phyloP scores from a whole-genome alignment of 2,113 vertebrate genomes.

The Reinhardtius hippoglossoides region DNA sequence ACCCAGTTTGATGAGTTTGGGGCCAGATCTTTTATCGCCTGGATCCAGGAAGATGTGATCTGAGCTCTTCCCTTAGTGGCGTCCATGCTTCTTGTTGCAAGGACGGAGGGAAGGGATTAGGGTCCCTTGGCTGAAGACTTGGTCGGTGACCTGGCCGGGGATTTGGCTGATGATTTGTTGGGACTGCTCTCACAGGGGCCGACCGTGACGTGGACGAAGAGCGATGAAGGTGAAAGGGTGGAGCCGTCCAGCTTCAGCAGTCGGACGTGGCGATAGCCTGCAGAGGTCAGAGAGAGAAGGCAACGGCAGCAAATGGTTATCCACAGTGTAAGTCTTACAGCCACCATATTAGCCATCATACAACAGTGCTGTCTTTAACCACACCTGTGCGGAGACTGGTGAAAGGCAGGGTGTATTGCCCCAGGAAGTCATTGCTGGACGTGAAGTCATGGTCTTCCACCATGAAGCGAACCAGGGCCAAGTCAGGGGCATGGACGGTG shows the following conservation, averaged over 20 bases:
- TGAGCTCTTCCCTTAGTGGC: neutral
- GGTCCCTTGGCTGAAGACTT: conserved; percentile 25
- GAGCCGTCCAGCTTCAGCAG: conserved; percentile 88
- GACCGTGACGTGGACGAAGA: conserved; percentile 88
- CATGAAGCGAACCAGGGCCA: conserved; percentile 92
- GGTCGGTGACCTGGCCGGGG: conserved; percentile 8
- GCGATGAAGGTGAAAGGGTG: conserved; percentile 88
- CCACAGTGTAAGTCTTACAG: neutral
- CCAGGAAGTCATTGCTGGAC: conserved; percentile 92
- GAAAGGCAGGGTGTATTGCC: conserved; percentile 91
- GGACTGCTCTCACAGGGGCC: conserved; percentile 57
- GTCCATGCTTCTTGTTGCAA: neutral
- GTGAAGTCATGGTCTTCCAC: conserved; percentile 93
- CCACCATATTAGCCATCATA: neutral
- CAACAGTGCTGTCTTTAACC: neutral
- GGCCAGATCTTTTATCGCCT: too few relatives aligned
- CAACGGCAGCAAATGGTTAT: too few relatives aligned
- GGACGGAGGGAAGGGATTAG: neutral
- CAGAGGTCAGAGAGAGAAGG: neutral
- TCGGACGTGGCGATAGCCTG: conserved; percentile 95
- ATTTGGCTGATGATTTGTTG: conserved; percentile 31
- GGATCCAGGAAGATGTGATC: neutral
- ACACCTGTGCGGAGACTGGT: conserved; percentile 89
- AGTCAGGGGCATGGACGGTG: conserved; percentile 86
- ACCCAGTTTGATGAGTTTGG: neutral